Evolutionary conservation across 2,888 invertebrate species (phyloP).

Genomic region (Philereme vetulata): DNA sequence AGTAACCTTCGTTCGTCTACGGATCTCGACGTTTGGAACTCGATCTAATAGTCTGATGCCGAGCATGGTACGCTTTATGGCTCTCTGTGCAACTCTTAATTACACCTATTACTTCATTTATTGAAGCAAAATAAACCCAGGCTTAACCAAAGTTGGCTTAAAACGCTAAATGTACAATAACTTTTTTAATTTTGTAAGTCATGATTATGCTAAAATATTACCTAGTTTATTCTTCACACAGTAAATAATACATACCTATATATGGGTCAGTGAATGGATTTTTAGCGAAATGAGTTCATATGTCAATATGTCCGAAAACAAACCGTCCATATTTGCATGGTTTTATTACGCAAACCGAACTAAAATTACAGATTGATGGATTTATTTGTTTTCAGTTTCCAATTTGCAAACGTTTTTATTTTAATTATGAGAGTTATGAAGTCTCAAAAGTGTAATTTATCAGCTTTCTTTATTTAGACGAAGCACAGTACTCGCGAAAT

Average conservation of each 20-base stretch:
- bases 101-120: conserved; percentile 26
- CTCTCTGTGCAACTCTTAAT: no score
- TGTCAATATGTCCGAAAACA: conserved; percentile 11
- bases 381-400: conserved; percentile 59
- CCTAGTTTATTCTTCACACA: no score
- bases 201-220: no score
- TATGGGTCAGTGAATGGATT: no score
- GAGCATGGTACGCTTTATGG: no score
- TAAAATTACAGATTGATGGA: conserved; percentile 48
- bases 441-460: conserved; percentile 52
- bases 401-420: conserved; percentile 66
- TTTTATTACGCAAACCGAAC: conserved; percentile 15
- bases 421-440: conserved; percentile 64
- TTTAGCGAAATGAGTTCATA: background rate
- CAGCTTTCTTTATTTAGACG: conserved; percentile 44
- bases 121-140: conserved; percentile 35
- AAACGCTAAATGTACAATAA: background rate
- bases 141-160: background rate
- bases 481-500: background rate
- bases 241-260: no score
- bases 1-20: no score
- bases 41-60: no score
- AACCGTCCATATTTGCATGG: conserved; percentile 7
- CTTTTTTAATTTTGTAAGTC: background rate
- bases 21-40: no score